A percentile compares a stretch with the other conserved stretches of the same genome.
Evolutionary conservation across 2,888 invertebrate species (phyloP).

Genomic region (Eupithecia vulgata): DNA sequence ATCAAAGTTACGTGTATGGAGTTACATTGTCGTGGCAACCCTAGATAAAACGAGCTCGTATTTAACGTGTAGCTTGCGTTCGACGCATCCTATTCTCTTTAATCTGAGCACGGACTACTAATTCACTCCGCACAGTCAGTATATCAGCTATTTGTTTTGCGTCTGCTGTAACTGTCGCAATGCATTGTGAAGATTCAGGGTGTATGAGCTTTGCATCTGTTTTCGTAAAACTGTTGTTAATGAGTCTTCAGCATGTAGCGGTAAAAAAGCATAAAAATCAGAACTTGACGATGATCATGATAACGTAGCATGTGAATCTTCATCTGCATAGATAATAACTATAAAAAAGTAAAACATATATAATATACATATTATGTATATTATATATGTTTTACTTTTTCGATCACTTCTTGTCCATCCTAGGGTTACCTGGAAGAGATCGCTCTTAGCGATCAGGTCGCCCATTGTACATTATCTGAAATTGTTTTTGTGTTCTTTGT

Average conservation of each 20-base stretch:
- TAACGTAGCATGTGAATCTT: too few species aligned
- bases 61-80: constrained; percentile 55
- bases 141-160: constrained; percentile 50
- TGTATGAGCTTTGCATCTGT: constrained; percentile 5
- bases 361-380: too few species aligned
- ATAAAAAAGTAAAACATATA: too few species aligned
- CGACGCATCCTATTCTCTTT: constrained; percentile 63
- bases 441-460: too few species aligned
- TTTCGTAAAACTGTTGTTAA: not conserved
- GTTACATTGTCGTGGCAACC: constrained; percentile 45
- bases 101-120: constrained; percentile 58
- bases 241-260: not conserved
- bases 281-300: not conserved
- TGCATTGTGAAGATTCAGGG: constrained; percentile 12
- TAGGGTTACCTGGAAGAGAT: too few species aligned
- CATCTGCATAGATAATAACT: too few species aligned
- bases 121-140: constrained; percentile 46
- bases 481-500: too few species aligned
- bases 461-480: too few species aligned
- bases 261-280: not conserved
- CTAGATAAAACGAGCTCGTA: constrained; percentile 50
- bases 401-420: too few species aligned
- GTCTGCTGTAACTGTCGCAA: constrained; percentile 18
- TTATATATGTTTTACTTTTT: too few species aligned
- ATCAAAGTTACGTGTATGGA: not conserved